Evolutionary conservation across 37 sponge, comb jelly and placozoan species (phyloP), one percentile per base, ranked within the genome.

Genomic region (Halisarca cf. caerulea): DNA sequence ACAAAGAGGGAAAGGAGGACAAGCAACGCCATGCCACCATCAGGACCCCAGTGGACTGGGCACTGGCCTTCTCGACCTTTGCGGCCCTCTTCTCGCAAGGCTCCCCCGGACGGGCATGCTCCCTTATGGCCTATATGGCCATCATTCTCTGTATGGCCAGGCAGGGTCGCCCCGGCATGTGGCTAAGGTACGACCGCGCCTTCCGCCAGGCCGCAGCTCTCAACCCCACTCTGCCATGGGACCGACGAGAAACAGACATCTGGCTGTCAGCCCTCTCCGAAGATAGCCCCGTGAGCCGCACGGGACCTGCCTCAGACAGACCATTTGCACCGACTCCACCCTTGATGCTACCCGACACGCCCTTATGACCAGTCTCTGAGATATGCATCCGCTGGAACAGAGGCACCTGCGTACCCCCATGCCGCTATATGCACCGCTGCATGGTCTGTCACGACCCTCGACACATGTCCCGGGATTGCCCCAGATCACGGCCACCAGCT

Each of bases 41-140:
- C 72, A 14, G 28, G 39, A 71, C 37, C 40, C 72, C 72, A 3
- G 21, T 71, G 37, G 72, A 71, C 32, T 71, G 72, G 72, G 72
- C 8, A 5, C 72, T 71, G 18, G 72, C 72, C 39, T 71, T 30
- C 33, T 36, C 72, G 21, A 39, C 72, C 37, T 71, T 30, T 71
- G 72, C 72, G 21, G 72, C 72, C 37, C 32, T 71, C 7, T 23
- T 37, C 3, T 36, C 77, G n/a, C 77, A 41, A 23, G 7, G 1
- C 44, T 17, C 8, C 18, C 77, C 45, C 1, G 7, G 0, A 4
- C 21, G 77, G 3, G 77, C 45, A 6, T 3, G 41, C 9, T 37
- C 44, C 3, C 25, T 74, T 23, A 3, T 8, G 21, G 6, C 23
- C 2, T 74, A 74, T 25, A 74, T 74, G 77, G 14, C 43, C 20